Percentiles rank a stretch among this genome's conserved stretches.
Evolutionary conservation across 2,113 vertebrate species (phyloP).

Genomic region (Heterocephalus glaber): DNA sequence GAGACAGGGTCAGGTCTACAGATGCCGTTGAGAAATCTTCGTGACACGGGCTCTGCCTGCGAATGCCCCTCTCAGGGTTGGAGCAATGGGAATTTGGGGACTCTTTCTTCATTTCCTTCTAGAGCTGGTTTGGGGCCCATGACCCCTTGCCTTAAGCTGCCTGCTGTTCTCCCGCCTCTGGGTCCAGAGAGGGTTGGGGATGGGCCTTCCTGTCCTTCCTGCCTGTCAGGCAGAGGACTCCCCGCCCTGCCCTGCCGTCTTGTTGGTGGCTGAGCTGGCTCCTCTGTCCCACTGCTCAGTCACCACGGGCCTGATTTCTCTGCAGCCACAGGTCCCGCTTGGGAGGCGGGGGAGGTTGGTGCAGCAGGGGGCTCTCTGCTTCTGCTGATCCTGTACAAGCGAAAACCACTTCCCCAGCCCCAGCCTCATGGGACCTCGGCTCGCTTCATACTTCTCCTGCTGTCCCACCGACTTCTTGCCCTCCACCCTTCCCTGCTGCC

Average conservation of each 20-base stretch:
- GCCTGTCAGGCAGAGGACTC: not conserved
- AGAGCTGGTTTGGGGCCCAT: not conserved
- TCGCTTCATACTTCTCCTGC: too few species aligned
- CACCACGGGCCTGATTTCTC: not conserved
- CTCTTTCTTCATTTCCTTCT: not conserved
- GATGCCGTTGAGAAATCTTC: not conserved
- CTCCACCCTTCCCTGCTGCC: not conserved
- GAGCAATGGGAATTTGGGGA: not conserved
- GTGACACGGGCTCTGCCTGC: not conserved
- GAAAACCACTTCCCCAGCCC: not conserved
- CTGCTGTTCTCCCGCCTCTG: not conserved
- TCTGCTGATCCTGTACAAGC: too few species aligned
- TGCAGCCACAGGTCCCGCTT: not conserved
- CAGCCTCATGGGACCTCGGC: rapidly evolving
- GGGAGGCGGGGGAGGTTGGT: not conserved
- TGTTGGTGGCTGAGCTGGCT: not conserved
- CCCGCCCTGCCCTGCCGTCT: not conserved
- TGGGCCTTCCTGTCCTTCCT: not conserved
- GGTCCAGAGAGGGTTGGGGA: not conserved
- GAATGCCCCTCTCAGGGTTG: not conserved
- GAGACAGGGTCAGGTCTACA: not conserved
- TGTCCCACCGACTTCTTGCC: not conserved
- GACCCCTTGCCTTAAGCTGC: not conserved
- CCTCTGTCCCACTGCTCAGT: not conserved
- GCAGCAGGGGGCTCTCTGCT: not conserved